These are phyloP conservation scores for Darevskia nairensis DNA, from an alignment of 2,797 vertebrate genomes.

Conservation along the genomic window DNA sequence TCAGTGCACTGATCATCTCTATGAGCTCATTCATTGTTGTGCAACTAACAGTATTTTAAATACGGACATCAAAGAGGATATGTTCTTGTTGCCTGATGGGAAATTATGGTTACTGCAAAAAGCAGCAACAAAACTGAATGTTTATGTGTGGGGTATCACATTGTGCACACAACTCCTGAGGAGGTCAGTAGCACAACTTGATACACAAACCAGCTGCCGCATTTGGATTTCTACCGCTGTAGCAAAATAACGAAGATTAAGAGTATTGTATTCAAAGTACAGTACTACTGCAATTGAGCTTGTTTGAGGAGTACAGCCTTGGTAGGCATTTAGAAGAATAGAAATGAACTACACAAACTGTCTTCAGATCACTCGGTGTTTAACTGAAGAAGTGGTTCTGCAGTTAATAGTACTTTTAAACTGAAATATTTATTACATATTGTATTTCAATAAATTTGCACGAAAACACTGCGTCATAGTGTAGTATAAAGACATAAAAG, in stretches of 20 bases:
- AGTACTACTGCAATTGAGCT: neutral
- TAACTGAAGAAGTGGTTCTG: neutral
- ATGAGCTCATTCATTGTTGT: neutral
- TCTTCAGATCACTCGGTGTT: neutral
- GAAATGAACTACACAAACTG: neutral
- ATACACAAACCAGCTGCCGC: neutral
- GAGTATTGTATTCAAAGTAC: neutral
- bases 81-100: neutral
- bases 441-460: neutral
- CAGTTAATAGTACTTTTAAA: constrained; percentile 8
- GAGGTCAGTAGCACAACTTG: neutral
- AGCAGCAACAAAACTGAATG: neutral
- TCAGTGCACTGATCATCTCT: neutral
- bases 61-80: neutral
- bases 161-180: neutral
- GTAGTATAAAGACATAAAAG: constrained; percentile 2
- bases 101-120: neutral
- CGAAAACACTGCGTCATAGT: neutral
- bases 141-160: neutral
- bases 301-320: neutral
- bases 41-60: neutral
- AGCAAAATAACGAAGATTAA: neutral
- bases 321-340: neutral
- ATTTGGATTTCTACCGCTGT: neutral
- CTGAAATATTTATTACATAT: neutral